These are phyloP conservation scores for Indicator indicator DNA, from an alignment of 2,113 vertebrate genomes.

Conservation along the genomic window DNA sequence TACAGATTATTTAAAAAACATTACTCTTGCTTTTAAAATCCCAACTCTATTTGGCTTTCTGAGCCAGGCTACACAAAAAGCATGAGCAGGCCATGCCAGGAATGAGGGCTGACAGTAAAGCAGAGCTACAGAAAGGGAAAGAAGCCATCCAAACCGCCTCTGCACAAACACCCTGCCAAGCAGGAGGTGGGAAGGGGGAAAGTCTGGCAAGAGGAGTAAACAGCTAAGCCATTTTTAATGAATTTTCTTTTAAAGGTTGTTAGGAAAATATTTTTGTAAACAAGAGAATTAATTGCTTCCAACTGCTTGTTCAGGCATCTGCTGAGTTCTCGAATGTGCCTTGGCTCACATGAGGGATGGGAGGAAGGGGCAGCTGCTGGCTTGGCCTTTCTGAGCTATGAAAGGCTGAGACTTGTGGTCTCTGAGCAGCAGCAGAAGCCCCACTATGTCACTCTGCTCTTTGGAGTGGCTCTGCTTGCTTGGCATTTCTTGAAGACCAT, in stretches of 20 bases:
- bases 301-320: not conserved
- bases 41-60: not conserved
- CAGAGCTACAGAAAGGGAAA: not conserved
- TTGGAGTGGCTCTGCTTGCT: not conserved
- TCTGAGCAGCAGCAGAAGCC: not conserved
- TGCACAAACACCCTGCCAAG: not conserved
- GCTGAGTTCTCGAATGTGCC: not conserved
- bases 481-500: not conserved
- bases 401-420: not conserved
- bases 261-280: not conserved
- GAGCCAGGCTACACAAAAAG: not conserved
- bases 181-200: not conserved
- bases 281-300: conserved; percentile 8
- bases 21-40: not conserved
- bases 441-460: not conserved
- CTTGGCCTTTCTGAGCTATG: not conserved
- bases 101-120: not conserved
- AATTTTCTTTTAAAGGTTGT: conserved; percentile 22
- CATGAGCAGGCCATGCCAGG: not conserved
- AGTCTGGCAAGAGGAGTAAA: not conserved
- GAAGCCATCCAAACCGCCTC: not conserved
- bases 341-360: not conserved
- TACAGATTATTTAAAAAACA: not conserved
- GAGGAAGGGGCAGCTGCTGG: not conserved
- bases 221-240: conserved; percentile 32